Conservation (phyloP, 1,140 invertebrate genomes). For the Lordiphosa clarofinis region DNA sequence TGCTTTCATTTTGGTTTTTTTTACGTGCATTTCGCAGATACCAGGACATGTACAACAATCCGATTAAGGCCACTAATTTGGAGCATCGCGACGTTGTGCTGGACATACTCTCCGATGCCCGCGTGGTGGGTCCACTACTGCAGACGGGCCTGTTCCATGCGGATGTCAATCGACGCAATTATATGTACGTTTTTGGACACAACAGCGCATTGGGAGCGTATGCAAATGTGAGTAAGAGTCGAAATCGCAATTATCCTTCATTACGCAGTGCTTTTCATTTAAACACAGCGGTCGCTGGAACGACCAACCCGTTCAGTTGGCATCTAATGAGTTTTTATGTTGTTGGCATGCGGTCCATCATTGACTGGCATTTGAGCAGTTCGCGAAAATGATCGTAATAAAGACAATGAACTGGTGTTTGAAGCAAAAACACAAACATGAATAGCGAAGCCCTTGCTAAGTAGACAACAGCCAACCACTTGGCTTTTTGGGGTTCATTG, state of each 20-base stretch:
- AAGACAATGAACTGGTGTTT: slow-evolving; percentile 61
- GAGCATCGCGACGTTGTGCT: slow-evolving; percentile 90
- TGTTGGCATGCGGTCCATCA: slow-evolving; percentile 39
- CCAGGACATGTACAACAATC: slow-evolving; percentile 82
- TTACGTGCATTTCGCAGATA: slow-evolving; percentile 78
- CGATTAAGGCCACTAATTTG: slow-evolving; percentile 83
- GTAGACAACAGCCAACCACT: slow-evolving; percentile 34
- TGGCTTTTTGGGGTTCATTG: slow-evolving; percentile 47
- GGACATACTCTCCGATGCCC: slow-evolving; percentile 92
- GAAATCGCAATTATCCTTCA: slow-evolving; percentile 57
- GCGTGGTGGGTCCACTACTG: slow-evolving; percentile 87
- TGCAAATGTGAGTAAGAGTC: slow-evolving; percentile 82
- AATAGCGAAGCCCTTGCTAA: slow-evolving; percentile 24
- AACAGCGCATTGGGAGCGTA: slow-evolving; percentile 87
- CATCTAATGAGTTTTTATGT: slow-evolving; percentile 62
- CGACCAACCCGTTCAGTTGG: slow-evolving; percentile 40
- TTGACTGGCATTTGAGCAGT: slow-evolving; percentile 66
- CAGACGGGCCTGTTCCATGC: slow-evolving; percentile 87
- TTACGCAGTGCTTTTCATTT: slow-evolving; percentile 61
- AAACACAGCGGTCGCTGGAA: slow-evolving; percentile 36
- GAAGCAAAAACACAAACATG: slow-evolving; percentile 36
- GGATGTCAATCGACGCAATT: slow-evolving; percentile 86
- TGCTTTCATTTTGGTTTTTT: slow-evolving; percentile 1
- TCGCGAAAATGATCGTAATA: slow-evolving; percentile 58
- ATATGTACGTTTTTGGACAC: slow-evolving; percentile 94